Evolutionary conservation across 1,140 invertebrate species (phyloP).

Genomic region (Lepidurus couesii): DNA sequence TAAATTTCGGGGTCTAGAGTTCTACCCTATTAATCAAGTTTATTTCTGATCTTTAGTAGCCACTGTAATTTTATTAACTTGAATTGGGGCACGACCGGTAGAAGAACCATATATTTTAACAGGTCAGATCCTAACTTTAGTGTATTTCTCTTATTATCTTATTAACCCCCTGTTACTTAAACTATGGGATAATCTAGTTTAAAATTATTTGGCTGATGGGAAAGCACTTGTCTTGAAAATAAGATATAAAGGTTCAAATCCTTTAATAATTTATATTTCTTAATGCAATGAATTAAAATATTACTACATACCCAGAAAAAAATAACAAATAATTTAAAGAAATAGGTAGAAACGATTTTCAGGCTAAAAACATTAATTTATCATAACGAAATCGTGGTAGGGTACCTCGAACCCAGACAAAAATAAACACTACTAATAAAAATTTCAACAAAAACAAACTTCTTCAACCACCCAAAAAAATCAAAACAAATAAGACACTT

Average conservation of each 20-base stretch:
- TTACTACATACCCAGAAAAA: conserved; percentile 24
- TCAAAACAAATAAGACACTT: too few species aligned
- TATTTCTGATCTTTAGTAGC: conserved; percentile 53
- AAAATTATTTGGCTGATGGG: conserved; percentile 48
- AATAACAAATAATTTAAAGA: conserved; percentile 37
- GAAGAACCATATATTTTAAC: conserved; percentile 56
- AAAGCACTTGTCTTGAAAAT: conserved; percentile 60
- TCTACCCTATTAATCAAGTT: conserved; percentile 54
- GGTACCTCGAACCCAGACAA: conserved; percentile 53
- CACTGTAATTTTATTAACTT: conserved; percentile 55
- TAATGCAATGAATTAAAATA: conserved; percentile 24
- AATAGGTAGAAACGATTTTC: conserved; percentile 37
- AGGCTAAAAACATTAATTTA: conserved; percentile 38
- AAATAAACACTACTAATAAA: conserved; percentile 50
- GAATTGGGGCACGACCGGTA: conserved; percentile 57
- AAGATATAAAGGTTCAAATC: conserved; percentile 50
- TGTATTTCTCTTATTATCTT: conserved; percentile 54
- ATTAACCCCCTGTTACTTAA: conserved; percentile 47
- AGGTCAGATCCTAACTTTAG: conserved; percentile 54
- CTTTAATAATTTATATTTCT: conserved; percentile 35
- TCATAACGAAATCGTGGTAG: conserved; percentile 39
- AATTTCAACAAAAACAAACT: too few species aligned
- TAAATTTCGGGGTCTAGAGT: conserved; percentile 50
- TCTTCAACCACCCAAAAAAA: too few species aligned
- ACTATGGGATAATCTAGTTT: conserved; percentile 50